Evolutionary conservation across 2,797 vertebrate species (phyloP).

Genomic region (Eptatretus atami): DNA sequence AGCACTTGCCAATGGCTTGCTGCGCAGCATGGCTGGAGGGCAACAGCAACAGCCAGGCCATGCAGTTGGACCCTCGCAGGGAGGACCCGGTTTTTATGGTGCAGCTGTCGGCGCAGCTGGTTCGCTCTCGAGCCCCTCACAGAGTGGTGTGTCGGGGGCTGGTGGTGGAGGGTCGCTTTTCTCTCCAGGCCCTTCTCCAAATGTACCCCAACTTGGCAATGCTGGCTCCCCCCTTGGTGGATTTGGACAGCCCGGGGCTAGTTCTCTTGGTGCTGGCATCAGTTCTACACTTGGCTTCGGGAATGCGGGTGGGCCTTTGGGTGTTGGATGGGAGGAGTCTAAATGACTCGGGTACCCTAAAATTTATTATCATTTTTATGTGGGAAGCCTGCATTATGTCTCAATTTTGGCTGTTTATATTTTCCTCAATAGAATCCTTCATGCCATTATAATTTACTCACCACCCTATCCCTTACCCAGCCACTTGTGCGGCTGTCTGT

Average conservation of each 20-base stretch:
- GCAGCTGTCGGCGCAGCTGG: slow-evolving; percentile 17
- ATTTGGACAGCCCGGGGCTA: slow-evolving; percentile 29
- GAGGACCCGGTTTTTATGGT: not conserved
- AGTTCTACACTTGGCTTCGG: slow-evolving; percentile 47
- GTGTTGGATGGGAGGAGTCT: too few relatives aligned
- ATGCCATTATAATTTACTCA: too few relatives aligned
- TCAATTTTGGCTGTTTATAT: too few relatives aligned
- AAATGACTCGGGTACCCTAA: too few relatives aligned
- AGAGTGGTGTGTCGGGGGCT: slow-evolving; percentile 30
- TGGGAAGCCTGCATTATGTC: too few relatives aligned
- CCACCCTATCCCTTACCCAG: too few relatives aligned
- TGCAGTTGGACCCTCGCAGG: not conserved
- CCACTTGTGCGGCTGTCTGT: not conserved
- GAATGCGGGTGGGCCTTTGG: not conserved
- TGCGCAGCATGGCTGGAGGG: slow-evolving; percentile 13
- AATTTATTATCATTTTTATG: too few relatives aligned
- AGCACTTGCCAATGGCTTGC: too few relatives aligned
- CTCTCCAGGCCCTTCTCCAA: slow-evolving; percentile 57
- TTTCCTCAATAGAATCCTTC: too few relatives aligned
- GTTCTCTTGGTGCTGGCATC: slow-evolving; percentile 63
- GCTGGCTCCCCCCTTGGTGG: slow-evolving; percentile 3
- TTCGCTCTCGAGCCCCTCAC: slow-evolving; percentile 50
- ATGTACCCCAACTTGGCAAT: slow-evolving; percentile 42
- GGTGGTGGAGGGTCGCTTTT: slow-evolving; percentile 29
- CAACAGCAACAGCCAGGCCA: slow-evolving; percentile 49